Evolutionary conservation across 2,797 vertebrate genomes (phyloP), one percentile per base, ranked within the genome.

Genomic region (Tauraco hartlaubi): DNA sequence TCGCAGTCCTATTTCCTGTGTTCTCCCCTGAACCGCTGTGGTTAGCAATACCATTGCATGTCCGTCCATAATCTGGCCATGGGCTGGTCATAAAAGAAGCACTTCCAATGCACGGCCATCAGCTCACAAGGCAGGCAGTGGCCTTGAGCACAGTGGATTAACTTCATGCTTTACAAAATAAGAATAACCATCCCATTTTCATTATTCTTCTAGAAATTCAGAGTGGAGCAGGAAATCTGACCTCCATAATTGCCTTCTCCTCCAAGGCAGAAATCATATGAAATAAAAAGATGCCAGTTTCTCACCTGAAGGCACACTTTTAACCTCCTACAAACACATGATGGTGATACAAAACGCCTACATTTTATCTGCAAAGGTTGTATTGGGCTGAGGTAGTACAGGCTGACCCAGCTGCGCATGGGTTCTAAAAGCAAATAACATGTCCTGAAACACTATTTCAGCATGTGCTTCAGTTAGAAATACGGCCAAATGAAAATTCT

Each of bases 11-110:
- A 1, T 52, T 79, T 73, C 18, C 10, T n/a, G 5, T 8, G 16
- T 64, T 16, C 28, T 72, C 20, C 18, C 19, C 12, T 6, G 12
- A 72, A 35, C 25, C 0, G 1, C 64, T 49, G 22, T 48, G 35
- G 14, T 52, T 59, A 80, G 23, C 2, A 11, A 15, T 44, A 43
- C 12, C 0, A 0, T 19, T 69, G 49, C 19, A 43, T 0, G 5
- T 15, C 41, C 39, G 62, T 11, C 49, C 39, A 10, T 20, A 39
- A 44, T 20, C 29, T 37, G 56, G 11, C 51, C 1, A 0, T 0
- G 0, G 37, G 13, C 25, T 64, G 18, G 33, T 23, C 7, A 1
- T 80, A 67, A 49, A 72, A 62, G 26, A 33, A 56, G 12, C 29
- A 26, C 3, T 76, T 43, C 35, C 54, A 61, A 33, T 18, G n/a